Conservation (phyloP, 2,888 invertebrate genomes). For the Panzeria rudis region DNA sequence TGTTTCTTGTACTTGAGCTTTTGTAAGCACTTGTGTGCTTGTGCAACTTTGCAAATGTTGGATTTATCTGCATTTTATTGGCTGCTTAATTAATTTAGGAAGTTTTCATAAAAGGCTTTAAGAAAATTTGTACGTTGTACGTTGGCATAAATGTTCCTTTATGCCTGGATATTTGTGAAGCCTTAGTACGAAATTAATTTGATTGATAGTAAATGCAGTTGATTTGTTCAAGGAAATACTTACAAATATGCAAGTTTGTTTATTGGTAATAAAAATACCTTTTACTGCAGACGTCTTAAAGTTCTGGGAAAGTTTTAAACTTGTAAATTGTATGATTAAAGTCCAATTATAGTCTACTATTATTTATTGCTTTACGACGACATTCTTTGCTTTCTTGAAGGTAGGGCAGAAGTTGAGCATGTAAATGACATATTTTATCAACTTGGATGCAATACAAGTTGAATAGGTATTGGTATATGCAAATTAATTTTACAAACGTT, state of each 20-base stretch:
- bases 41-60: constrained; percentile 32
- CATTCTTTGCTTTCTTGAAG: constrained; percentile 42
- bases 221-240: constrained; percentile 30
- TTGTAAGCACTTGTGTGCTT: neutral
- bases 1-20: constrained; percentile 6
- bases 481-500: constrained; percentile 21
- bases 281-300: constrained; percentile 9
- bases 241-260: neutral
- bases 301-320: constrained; percentile 61
- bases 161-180: constrained; percentile 46
- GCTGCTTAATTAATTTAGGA: constrained; percentile 69
- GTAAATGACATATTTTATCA: constrained; percentile 26
- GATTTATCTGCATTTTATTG: constrained; percentile 63
- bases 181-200: constrained; percentile 37
- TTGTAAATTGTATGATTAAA: constrained; percentile 32
- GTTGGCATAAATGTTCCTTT: constrained; percentile 5
- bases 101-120: constrained; percentile 54
- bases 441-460: constrained; percentile 5
- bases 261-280: neutral
- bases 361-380: neutral
- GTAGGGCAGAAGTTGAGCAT: constrained; percentile 25
- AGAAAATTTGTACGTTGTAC: constrained; percentile 1
- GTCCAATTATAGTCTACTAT: constrained; percentile 3
- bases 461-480: constrained; percentile 10
- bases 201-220: constrained; percentile 47